phyloP scores from a whole-genome alignment of 2,888 invertebrate species.

The Caenorhabditis macrosperma region DNA sequence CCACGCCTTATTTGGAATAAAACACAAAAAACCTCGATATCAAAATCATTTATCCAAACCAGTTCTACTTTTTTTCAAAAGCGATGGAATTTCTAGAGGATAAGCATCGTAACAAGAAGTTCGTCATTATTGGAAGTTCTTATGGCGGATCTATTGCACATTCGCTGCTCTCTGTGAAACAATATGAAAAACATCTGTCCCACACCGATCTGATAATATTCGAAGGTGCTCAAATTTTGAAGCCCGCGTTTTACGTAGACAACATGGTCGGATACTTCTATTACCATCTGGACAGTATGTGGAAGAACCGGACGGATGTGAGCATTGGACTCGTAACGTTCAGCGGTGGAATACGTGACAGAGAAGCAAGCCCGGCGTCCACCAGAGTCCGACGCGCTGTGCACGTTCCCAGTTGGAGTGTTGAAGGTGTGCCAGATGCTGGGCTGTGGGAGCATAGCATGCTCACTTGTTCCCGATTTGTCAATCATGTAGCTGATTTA shows the following conservation, averaged over 20 bases:
- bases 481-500: too few relatives aligned
- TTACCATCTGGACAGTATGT: background rate
- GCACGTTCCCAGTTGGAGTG: constrained; percentile 47
- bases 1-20: too few relatives aligned
- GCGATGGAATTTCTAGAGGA: constrained; percentile 85
- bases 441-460: constrained; percentile 78
- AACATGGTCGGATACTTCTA: background rate
- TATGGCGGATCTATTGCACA: constrained; percentile 61
- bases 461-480: constrained; percentile 79
- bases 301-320: background rate
- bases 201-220: constrained; percentile 41
- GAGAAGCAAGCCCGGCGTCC: constrained; percentile 41
- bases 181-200: background rate
- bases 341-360: constrained; percentile 70
- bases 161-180: constrained; percentile 15
- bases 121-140: constrained; percentile 60
- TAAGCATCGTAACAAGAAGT: constrained; percentile 9
- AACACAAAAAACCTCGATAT: too few relatives aligned
- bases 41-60: too few relatives aligned
- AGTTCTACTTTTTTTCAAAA: constrained; percentile 83
- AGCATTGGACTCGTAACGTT: constrained; percentile 65
- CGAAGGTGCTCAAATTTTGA: constrained; percentile 32
- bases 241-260: background rate
- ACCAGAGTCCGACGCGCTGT: background rate
- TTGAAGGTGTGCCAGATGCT: constrained; percentile 35